phyloP scores from a whole-genome alignment of 2,797 vertebrate species.

The Eulemur coronatus region DNA sequence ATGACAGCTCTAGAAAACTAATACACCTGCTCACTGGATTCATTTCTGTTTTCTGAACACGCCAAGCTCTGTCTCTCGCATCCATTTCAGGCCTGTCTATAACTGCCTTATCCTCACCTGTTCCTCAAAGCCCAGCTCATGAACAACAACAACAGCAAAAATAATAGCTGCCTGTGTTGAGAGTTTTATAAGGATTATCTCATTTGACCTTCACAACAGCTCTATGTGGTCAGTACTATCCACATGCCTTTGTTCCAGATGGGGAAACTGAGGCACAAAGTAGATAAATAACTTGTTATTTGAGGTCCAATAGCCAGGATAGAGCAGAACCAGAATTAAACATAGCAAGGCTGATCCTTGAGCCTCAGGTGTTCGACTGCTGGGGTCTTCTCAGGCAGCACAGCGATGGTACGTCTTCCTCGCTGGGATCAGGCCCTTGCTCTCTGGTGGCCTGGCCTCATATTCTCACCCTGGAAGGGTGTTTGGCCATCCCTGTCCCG shows the following conservation, averaged over 20 bases:
- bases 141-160: not conserved
- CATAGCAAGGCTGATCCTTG: not conserved
- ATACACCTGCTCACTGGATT: rapidly evolving
- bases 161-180: not conserved
- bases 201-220: not conserved
- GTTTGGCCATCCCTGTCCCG: not conserved
- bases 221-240: not conserved
- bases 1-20: not conserved
- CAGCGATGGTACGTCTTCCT: not conserved
- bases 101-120: not conserved
- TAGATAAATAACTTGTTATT: not conserved
- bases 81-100: not conserved
- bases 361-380: not conserved
- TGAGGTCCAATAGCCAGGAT: not conserved
- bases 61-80: not conserved
- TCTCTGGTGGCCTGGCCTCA: not conserved
- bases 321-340: not conserved
- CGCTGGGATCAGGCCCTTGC: not conserved
- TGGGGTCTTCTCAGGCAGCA: not conserved
- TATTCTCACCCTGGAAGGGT: not conserved
- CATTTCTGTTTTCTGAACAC: not conserved
- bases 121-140: not conserved
- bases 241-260: not conserved
- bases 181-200: not conserved
- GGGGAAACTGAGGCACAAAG: not conserved